Base-by-base conservation (phyloP, 2,797 vertebrate species). In the Megaceryle alcyon region DNA sequence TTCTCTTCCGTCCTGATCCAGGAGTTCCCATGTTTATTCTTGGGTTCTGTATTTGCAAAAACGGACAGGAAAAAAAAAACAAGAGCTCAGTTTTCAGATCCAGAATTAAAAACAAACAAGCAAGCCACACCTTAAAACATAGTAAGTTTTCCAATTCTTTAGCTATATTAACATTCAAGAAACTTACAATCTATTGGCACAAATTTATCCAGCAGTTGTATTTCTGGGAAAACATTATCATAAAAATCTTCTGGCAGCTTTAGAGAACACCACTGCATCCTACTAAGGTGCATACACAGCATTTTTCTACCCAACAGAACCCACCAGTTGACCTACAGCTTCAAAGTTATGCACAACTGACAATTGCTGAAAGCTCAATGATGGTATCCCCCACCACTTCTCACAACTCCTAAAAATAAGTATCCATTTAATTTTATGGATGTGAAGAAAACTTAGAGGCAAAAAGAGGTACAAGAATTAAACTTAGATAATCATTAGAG, bases 1-100 rank as follows among this genome's bases (percentile, higher is more conserved):
- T 99, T 85, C 99, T 99, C 97, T 99, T 99, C 94, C 99, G 98
- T 96, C 99, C 99, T 92, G 98, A 98, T 96, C 99, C 99, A 97
- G 99, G 99, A 94, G 99, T 99, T 96, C 99, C 99, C 99, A 99
- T 99, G 94, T 95, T 98, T 96, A 96, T 92, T 82, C 84, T 92
- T 75, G 66, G 57, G 59, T 86, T 68, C 92, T 84, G 93, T 82
- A 86, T 69, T 86, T 85, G 63, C 72, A 93, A 95, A 92, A 79
- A 88, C 17, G 82, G 43, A 78, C 26, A 70, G 44, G 28, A 48
- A 94, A 82, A 93, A 71, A 91, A 91, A 85, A 35, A 9, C 35
- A 33, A 33, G 33, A 33, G 12, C 9, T 86, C 71, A 93, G 56
- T 84, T 79, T 91, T 82, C 90, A 92, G 64, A 75, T 63, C 84